Conservation (phyloP, 2,888 invertebrate species). For the Eupithecia pulchellata region DNA sequence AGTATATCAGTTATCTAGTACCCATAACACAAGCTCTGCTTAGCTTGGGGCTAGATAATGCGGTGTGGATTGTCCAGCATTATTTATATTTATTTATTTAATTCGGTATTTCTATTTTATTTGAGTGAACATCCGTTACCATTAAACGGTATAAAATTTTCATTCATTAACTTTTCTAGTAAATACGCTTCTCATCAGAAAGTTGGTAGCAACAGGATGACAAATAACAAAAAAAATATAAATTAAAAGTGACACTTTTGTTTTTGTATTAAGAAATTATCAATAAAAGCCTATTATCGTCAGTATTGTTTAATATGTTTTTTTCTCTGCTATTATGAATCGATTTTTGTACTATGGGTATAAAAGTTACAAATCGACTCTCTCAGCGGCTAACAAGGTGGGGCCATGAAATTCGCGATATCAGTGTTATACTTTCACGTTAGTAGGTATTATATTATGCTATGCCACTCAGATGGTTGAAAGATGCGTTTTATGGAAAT, state of each 20-base stretch:
- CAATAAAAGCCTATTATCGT: constrained; percentile 50
- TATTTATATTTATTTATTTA: too few relatives aligned
- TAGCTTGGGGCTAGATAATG: too few relatives aligned
- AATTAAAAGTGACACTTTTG: constrained; percentile 37
- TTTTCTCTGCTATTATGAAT: too few relatives aligned
- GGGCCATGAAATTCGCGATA: constrained; percentile 50
- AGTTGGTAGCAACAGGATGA: constrained; percentile 31
- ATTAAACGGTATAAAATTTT: constrained; percentile 13
- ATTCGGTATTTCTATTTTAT: background rate
- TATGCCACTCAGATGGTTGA: background rate
- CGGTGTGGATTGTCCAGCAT: too few relatives aligned
- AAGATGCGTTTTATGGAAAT: background rate
- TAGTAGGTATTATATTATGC: too few relatives aligned
- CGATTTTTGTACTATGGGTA: constrained; percentile 49
- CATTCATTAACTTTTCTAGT: constrained; percentile 29
- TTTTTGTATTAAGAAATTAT: constrained; percentile 48
- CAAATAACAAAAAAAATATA: constrained; percentile 30
- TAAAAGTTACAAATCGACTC: constrained; percentile 54
- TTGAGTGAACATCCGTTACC: background rate
- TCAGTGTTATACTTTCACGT: background rate
- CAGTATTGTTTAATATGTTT: too few relatives aligned
- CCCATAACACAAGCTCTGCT: too few relatives aligned
- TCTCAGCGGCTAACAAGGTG: constrained; percentile 52
- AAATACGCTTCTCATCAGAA: constrained; percentile 33
- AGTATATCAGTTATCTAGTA: too few relatives aligned